Base-by-base conservation (phyloP, 2,797 vertebrate species). In the Arnoldichthys spilopterus region DNA sequence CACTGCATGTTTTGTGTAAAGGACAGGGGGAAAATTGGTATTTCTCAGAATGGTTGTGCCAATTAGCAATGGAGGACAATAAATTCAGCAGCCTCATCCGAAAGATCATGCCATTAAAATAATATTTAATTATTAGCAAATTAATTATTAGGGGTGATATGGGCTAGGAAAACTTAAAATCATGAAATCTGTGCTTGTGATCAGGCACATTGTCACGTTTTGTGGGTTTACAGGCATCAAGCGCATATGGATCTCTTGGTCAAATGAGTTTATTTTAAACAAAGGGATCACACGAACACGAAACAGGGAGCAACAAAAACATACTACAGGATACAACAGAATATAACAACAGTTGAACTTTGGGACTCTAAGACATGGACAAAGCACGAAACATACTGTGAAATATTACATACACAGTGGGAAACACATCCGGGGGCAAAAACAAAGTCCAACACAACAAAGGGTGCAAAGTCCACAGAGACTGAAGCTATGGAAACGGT, bases 41-140 rank as follows among this genome's bases (percentile, higher is more conserved):
- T 77, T 77, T 78, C 24, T 54, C 32, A 28, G 63, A 78, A 64
- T 53, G 30, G 9, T 13, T 47, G 37, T n/a, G 28, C 16, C 12
- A 43, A 30, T 72, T 54, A 63, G 28, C 22, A 53, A 78, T 15
- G 32, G 20, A 9, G 15, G 43, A 51, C n/a, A 26, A 51, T 59
- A 70, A 62, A 70, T 51, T 37, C 16, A 61, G 8, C 8, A 2
- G 30, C 18, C 37, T 32, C 58, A 43, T 58, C 56, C 24, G 1
- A 13, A 16, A 22, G 11, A 70, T 37, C 15, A 13, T 62, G 22
- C 1, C 6, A 43, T 51, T 45, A 8, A 63, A 37, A 34, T 63
- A 3, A 43, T 43, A 45, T 22, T 54, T 13, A 37, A 47, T 67
- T 67, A 45, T 45, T 7, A 7, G 24, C 37, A 67, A 18, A 26